Percentiles rank a stretch among this genome's conserved stretches.
Evolutionary conservation across 2,797 vertebrate genomes (phyloP).

Genomic region (Lates japonicus): DNA sequence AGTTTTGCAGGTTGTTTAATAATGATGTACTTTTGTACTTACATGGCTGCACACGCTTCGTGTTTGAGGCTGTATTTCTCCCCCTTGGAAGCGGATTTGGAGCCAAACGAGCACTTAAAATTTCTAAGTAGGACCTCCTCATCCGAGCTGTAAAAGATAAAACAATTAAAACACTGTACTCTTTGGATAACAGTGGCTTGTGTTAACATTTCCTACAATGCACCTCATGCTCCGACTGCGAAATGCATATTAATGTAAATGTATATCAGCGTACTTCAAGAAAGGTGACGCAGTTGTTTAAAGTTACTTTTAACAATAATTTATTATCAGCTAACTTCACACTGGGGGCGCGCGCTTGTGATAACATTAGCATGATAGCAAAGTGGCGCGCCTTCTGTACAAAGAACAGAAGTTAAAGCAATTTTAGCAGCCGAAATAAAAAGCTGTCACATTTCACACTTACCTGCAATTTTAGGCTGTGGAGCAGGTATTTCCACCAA

Average conservation of each 20-base stretch:
- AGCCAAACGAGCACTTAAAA: slow-evolving; percentile 71
- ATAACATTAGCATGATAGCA: slow-evolving; percentile 44
- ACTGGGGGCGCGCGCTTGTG: slow-evolving; percentile 3
- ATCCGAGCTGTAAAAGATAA: slow-evolving; percentile 67
- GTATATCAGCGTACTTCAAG: neutral
- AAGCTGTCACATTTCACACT: neutral
- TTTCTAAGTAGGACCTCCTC: slow-evolving; percentile 84
- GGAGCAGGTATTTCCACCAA: slow-evolving; percentile 84
- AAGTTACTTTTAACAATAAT: neutral
- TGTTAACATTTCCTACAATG: too few species aligned
- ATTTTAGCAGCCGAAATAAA: too few species aligned
- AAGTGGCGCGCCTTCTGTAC: slow-evolving; percentile 38
- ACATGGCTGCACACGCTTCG: slow-evolving; percentile 56
- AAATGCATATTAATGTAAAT: neutral
- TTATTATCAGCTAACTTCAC: neutral
- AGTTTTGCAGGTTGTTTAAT: neutral
- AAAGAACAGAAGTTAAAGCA: neutral
- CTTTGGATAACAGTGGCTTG: accelerated
- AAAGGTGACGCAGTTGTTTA: neutral
- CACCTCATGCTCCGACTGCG: accelerated
- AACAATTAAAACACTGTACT: neutral
- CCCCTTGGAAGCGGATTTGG: slow-evolving; percentile 54
- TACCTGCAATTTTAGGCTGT: slow-evolving; percentile 85
- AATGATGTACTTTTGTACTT: slow-evolving; percentile 18
- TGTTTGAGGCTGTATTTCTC: slow-evolving; percentile 18